Evolutionary conservation across 2,113 vertebrate species (phyloP), one percentile per base, ranked within the genome.

Genomic region (Verasper variegatus): DNA sequence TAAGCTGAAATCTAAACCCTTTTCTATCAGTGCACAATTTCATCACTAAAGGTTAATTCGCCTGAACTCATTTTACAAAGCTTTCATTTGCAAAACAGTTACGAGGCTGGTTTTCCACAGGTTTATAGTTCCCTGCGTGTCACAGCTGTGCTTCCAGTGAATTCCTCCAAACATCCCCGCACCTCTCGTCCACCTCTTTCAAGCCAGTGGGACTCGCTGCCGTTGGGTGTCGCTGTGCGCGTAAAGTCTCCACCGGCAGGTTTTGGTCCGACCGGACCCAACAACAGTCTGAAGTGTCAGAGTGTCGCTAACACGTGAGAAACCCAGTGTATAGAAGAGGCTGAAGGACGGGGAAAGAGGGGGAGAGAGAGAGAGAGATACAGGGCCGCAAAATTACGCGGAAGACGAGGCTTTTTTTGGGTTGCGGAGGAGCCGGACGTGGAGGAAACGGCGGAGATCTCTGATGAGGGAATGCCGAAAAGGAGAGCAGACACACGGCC

Each of bases 151-250:
- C 6, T 3, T 10, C 18, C 51, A n/a, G 18, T n/a, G 51, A 21
- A 54, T n/a, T n/a, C 51, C 1, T 18, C 47, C 37, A 8, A 40
- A 49, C 45, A 14, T 20, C 2, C 15, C 49, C 20, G 55, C 60
- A 45, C 56, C 20, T 20, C 62, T 0, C 20, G 69, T 60, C 57
- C 54, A 14, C 42, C 24, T 14, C 17, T 10, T 56, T n/a, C 1
- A 23, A 24, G 20, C 65, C 73, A 27, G 9, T 35, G 60, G 61
- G 76, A 51, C 40, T 20, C 35, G 11, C 27, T 15, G 78, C 70
- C 94, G 20, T 68, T 91, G 83, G 92, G 86, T 93, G 94, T 92
- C 94, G 91, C 94, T 95, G 91, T 90, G 73, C 81, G 89, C 90
- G 87, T 75, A 80, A 83, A 86, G 63, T 89, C 84, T 76, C 68